Evolutionary conservation across 2,797 vertebrate species (phyloP), one percentile per base, ranked within the genome.

Genomic region (Leptatherina wallacei): DNA sequence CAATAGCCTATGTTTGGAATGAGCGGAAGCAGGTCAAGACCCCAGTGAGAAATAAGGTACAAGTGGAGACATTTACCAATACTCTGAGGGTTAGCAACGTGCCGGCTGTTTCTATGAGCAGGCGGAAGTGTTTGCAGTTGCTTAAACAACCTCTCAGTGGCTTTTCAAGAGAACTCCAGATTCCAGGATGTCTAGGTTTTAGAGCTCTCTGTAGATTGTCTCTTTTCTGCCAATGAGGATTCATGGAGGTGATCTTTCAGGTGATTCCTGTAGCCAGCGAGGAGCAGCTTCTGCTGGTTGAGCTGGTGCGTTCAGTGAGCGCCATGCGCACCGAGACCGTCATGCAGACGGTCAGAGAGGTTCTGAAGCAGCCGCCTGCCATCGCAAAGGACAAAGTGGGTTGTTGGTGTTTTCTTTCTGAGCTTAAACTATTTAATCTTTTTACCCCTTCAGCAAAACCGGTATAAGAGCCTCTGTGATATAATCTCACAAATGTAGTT

Each of bases 1-100:
- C 98, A n/a, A 96, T 99, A 74, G 98, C 98, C 0, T 99, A 98
- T 70, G 98, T 99, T 33, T 99, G 98, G 98, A 99, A 99, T 85
- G 98, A 99, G 91, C 96, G 98, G 88, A 97, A 94, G 75, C 96
- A 95, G 71, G 93, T 93, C 70, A 98, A 97, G 91, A 90, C 90
- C 33, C 77, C 94, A 54, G 91, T 94, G 40, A 95, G 97, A 85
- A 96, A 96, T 86, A 99, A 98, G 94, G 98, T 69, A 57, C 13
- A 59, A 2, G 3, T 16, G 20, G 29, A 38, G 14, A 14, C 1
- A 1, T 4, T 22, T 2, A 51, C n/a, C 51, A 13, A 6, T 6
- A 54, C 13, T 54, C 14, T 29, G 24, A 54, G 51, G 22, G 4
- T 54, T 27, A 29, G 13, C 24, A 11, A 54, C 14, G 51, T 29